Percentiles rank a stretch among this genome's conserved stretches.
phyloP scores from a whole-genome alignment of 2,113 vertebrate species.

The Periophthalmus modestus region DNA sequence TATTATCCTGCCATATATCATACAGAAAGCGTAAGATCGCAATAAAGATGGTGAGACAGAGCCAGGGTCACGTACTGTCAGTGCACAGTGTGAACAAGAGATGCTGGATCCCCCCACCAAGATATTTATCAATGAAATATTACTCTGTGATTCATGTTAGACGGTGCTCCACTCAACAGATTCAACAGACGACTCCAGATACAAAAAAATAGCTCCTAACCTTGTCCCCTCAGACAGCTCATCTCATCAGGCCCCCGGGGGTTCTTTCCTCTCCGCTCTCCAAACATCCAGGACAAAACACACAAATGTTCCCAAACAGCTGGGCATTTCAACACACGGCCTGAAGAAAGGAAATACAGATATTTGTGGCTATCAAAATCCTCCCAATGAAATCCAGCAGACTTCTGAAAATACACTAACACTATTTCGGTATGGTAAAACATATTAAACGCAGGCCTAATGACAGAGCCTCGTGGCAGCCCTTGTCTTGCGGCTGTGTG shows the following conservation, averaged over 20 bases:
- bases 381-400: conserved; percentile 60
- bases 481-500: conserved; percentile 69
- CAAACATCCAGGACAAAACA: conserved; percentile 60
- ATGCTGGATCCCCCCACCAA: conserved; percentile 34
- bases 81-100: conserved; percentile 47
- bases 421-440: conserved; percentile 38
- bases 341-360: background rate
- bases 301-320: conserved; percentile 46
- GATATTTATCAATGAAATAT: conserved; percentile 49
- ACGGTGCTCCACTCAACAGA: conserved; percentile 37
- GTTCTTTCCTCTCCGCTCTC: conserved; percentile 41
- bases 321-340: conserved; percentile 39
- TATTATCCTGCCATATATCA: conserved; percentile 44
- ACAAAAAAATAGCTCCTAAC: conserved; percentile 57
- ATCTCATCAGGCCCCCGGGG: conserved; percentile 40
- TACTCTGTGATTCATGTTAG: conserved; percentile 50
- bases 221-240: conserved; percentile 32
- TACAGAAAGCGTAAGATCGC: conserved; percentile 41
- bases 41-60: conserved; percentile 37
- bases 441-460: conserved; percentile 34
- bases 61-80: conserved; percentile 38
- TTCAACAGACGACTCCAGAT: conserved; percentile 33
- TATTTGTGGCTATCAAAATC: conserved; percentile 43
- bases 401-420: conserved; percentile 51
- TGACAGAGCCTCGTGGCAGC: conserved; percentile 53